Evolutionary conservation across 2,113 vertebrate species (phyloP), one percentile per base, ranked within the genome.

Genomic region (Onychorhynchus coronatus): DNA sequence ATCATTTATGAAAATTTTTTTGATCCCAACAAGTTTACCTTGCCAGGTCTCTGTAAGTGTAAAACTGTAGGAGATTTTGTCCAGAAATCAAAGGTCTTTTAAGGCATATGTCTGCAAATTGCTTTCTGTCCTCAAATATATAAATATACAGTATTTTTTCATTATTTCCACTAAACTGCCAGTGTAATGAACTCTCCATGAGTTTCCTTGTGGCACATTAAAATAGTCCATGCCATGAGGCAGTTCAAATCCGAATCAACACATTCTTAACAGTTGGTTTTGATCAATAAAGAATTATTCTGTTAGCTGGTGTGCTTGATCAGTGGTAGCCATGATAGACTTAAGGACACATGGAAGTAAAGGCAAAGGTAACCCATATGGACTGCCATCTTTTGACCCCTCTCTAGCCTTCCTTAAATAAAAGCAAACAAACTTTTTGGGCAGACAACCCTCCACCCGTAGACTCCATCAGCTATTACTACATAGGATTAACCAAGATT

Each of bases 91-190:
- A 3, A 86, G 5, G 17, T 63, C 42, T 46, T 87, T 42, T 58
- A 66, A 58, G 9, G 4, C 3, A 30, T 0, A 0, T 6, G 4
- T 13, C 41, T 75, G 28, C 2, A 55, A 88, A 79, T 14, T 42
- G 5, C 27, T 55, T 79, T 91, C 35, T 72, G 5, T 33, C 37
- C 31, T 88, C 35, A 76, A 83, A 47, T 22, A 47, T 0, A 6
- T 17, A 82, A 46, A 47, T 20, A n/a, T 6, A 12, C 27, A 39
- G 3, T 50, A 44, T 76, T 85, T 79, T 30, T 37, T 85, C 15
- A 10, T 37, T 28, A 23, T 7, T 2, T 33, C 19, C 8, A 19
- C 39, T 72, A 53, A 80, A 25, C 19, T 76, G 7, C 14, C 39
- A 65, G 5, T 3, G 12, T 25, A 71, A 67, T 33, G 11, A 66